Evolutionary conservation across 2,797 vertebrate genomes (phyloP).

Genomic region (Helostoma temminkii): DNA sequence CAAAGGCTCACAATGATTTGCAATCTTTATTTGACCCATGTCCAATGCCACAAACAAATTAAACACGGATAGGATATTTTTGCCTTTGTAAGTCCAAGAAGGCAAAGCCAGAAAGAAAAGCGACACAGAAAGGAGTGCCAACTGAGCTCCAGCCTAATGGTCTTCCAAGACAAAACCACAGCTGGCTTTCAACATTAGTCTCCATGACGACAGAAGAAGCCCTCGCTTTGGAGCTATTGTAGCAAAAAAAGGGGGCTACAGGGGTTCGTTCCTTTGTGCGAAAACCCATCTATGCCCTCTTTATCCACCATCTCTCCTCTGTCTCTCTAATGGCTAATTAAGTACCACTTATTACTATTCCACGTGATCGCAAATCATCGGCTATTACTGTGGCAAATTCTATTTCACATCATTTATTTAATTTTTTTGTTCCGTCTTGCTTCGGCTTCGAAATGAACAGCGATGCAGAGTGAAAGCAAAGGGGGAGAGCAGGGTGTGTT

Average conservation of each 20-base stretch:
- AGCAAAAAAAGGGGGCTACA: slow-evolving; percentile 60
- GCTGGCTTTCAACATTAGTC: slow-evolving; percentile 81
- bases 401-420: slow-evolving; percentile 33
- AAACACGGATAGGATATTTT: slow-evolving; percentile 61
- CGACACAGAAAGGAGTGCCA: slow-evolving; percentile 68
- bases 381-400: slow-evolving; percentile 69
- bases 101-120: slow-evolving; percentile 71
- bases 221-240: slow-evolving; percentile 70
- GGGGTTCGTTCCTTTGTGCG: slow-evolving; percentile 74
- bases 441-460: slow-evolving; percentile 44
- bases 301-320: slow-evolving; percentile 69
- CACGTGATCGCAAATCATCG: slow-evolving; percentile 78
- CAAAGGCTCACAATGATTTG: slow-evolving; percentile 53
- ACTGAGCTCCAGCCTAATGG: slow-evolving; percentile 76
- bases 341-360: slow-evolving; percentile 74
- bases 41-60: slow-evolving; percentile 59
- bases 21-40: slow-evolving; percentile 53
- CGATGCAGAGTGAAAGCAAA: slow-evolving; percentile 41
- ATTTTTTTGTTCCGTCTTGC: slow-evolving; percentile 25
- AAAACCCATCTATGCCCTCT: slow-evolving; percentile 68
- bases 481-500: slow-evolving; percentile 21
- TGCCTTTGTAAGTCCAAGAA: slow-evolving; percentile 51
- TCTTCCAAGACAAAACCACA: slow-evolving; percentile 82
- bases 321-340: slow-evolving; percentile 79
- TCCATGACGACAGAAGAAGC: slow-evolving; percentile 79